A percentile compares a stretch with the other conserved stretches of the same genome.
Evolutionary conservation across 1,140 invertebrate genomes (phyloP).

Genomic region (Oryctes rhinoceros): DNA sequence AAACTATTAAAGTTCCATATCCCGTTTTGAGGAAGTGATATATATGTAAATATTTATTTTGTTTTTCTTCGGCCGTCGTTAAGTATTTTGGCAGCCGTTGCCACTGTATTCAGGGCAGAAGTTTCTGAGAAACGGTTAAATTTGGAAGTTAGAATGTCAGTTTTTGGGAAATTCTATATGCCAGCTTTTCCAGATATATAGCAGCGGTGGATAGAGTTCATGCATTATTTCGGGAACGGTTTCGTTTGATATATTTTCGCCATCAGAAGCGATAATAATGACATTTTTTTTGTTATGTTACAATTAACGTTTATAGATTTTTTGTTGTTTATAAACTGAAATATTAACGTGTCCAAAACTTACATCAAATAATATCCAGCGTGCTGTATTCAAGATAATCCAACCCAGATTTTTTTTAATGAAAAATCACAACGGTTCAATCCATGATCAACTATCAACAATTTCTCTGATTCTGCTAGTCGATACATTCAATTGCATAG

Average conservation of each 20-base stretch:
- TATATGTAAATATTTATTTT: not conserved
- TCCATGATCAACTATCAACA: no score
- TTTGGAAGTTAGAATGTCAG: constrained; percentile 13
- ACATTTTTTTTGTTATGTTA: not conserved
- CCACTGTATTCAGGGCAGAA: not conserved
- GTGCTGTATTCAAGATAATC: no score
- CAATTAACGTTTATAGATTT: no score
- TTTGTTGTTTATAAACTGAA: no score
- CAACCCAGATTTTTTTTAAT: no score
- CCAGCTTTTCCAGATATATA: not conserved
- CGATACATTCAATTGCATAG: no score
- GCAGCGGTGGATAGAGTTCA: not conserved
- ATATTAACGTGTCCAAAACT: no score
- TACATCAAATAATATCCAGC: no score
- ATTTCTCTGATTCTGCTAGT: no score
- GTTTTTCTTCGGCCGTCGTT: constrained; percentile 20
- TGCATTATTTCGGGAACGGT: not conserved
- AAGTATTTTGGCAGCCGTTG: not conserved
- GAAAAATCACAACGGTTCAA: no score
- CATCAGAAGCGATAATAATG: not conserved
- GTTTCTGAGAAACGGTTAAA: not conserved
- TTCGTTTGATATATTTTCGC: not conserved
- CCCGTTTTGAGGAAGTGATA: constrained; percentile 11
- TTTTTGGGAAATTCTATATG: not conserved
- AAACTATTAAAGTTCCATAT: constrained; percentile 27